Conservation (phyloP, 1,140 invertebrate species). For the Aphelenchoides besseyi region DNA sequence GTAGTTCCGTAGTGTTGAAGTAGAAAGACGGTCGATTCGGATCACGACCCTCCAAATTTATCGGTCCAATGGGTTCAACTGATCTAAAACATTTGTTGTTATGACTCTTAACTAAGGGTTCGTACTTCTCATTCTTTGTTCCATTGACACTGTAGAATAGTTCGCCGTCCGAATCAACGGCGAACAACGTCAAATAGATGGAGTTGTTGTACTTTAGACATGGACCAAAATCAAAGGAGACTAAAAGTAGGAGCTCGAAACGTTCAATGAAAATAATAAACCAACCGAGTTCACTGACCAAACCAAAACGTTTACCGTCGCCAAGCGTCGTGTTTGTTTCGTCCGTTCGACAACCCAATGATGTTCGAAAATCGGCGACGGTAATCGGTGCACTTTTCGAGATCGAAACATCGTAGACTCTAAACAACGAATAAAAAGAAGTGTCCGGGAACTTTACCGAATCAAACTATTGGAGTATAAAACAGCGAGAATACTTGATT, state of each 20-base stretch:
- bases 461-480: conserved; percentile 5
- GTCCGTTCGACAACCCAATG: neutral
- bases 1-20: conserved; percentile 7
- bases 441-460: neutral
- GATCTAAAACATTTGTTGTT: no score
- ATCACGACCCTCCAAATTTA: neutral
- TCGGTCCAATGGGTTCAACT: neutral
- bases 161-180: conserved; percentile 9
- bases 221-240: conserved; percentile 4
- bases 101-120: neutral
- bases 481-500: neutral
- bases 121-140: neutral
- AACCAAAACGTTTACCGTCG: neutral
- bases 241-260: neutral
- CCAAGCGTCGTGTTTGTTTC: neutral
- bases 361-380: neutral
- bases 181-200: neutral
- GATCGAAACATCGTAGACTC: neutral
- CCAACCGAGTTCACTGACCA: neutral
- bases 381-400: conserved; percentile 9
- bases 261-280: neutral
- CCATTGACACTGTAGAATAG: neutral
- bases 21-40: neutral
- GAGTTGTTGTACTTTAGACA: neutral
- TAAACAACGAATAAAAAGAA: neutral